Base-by-base conservation (phyloP, 2,797 vertebrate species). In the Sebastes minor region DNA sequence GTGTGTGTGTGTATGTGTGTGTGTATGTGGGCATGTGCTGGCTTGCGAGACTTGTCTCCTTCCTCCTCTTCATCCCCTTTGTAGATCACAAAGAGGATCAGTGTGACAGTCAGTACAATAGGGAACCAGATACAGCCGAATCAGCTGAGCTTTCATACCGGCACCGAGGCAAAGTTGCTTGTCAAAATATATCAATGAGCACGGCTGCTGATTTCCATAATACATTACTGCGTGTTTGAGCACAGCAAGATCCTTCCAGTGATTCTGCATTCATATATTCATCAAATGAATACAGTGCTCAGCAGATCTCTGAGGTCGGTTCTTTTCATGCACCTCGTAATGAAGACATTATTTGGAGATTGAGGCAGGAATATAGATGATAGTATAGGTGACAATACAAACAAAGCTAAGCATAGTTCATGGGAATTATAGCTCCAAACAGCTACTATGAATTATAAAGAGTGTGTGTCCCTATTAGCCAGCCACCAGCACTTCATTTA, bases 71-170 rank as follows among this genome's bases (percentile, higher is more conserved):
- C 63, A 22, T 57, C 60, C 23, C 56, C 69, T 74, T 78, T 71
- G 60, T 69, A 80, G 79, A 84, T 76, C 81, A 88, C 78, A 86
- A 74, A 89, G 81, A 82, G 62, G 53, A 83, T 90, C 82, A 69
- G 82, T 74, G 76, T 88, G 89, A 74, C 81, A 82, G 80, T 85
- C 81, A 22, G 82, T 87, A 83, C 84, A 91, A 85, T 85, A n/a
- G 71, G 71, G 79, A 52, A 81, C 16, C 74, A 83, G 86, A 86
- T 80, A 75, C 86, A 82, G 69, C 20, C 18, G 28, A 78, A 72
- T 76, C 84, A 74, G 80, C 76, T 30, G 64, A 42, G 86, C 74
- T 80, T 85, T 74, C 70, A 72, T 49, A 72, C 20, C 67, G 23
- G 69, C 68, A 53, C 67, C 3, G 6, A 74, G 71, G 76, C 72